Evolutionary conservation across 2,888 invertebrate species (phyloP).

Genomic region (Ennomos quercinarius): DNA sequence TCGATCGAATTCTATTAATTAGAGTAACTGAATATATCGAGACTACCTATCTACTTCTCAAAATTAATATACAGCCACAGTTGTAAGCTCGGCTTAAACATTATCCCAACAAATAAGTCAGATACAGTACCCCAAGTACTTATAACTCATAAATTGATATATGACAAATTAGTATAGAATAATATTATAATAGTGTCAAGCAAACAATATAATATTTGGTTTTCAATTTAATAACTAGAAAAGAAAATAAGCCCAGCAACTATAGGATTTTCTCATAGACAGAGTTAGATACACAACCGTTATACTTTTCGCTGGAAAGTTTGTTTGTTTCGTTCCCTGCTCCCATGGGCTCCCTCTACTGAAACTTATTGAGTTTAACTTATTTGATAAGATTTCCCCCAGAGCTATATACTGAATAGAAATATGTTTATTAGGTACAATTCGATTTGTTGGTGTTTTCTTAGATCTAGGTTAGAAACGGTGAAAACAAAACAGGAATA

Average conservation of each 20-base stretch:
- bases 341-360: slow-evolving; percentile 49
- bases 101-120: too few species aligned
- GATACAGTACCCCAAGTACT: too few species aligned
- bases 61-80: too few species aligned
- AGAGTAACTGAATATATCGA: too few species aligned
- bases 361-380: slow-evolving; percentile 73
- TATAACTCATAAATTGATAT: too few species aligned
- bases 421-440: slow-evolving; percentile 34
- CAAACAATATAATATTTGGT: too few species aligned
- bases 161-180: too few species aligned
- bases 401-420: slow-evolving; percentile 33
- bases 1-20: too few species aligned
- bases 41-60: too few species aligned
- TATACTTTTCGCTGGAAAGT: slow-evolving; percentile 51
- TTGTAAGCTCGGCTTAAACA: too few species aligned
- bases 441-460: slow-evolving; percentile 32
- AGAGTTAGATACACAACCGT: slow-evolving; percentile 15
- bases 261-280: slow-evolving; percentile 9
- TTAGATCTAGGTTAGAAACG: slow-evolving; percentile 11
- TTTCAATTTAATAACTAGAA: too few species aligned
- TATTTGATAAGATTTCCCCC: slow-evolving; percentile 64
- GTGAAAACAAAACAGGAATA: not conserved
- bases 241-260: not conserved
- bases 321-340: slow-evolving; percentile 48
- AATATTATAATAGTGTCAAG: too few species aligned